These are phyloP conservation scores for Umimayanthus kanabou DNA, from an alignment of 92 coral and sea anemone genomes.

Conservation along the genomic window DNA sequence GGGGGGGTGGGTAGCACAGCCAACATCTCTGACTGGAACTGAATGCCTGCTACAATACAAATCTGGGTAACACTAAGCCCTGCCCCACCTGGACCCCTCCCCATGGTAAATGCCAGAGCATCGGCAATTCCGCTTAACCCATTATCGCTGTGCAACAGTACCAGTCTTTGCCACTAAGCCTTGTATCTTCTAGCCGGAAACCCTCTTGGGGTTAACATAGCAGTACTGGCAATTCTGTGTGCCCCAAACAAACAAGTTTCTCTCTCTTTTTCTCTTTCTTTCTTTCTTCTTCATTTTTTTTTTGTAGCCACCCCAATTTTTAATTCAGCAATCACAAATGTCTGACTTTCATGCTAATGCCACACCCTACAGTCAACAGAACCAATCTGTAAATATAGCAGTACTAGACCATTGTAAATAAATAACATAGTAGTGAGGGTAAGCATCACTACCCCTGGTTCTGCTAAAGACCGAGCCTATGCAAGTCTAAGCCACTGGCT, in stretches of 20 bases:
- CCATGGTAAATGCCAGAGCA: not conserved
- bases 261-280: not conserved
- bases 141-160: not conserved
- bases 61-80: not conserved
- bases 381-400: not conserved
- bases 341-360: no score
- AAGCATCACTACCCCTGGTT: not conserved
- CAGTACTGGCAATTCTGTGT: no score
- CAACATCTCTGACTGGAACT: not conserved
- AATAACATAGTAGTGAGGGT: not conserved
- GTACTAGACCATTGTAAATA: not conserved
- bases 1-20: not conserved
- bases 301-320: no score
- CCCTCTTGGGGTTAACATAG: not conserved
- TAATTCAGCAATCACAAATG: no score
- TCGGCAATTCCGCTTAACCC: not conserved
- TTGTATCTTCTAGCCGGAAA: not conserved
- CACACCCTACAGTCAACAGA: not conserved
- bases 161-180: not conserved
- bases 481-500: not conserved
- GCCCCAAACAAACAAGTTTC: no score
- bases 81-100: not conserved
- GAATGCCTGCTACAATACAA: not conserved
- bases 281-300: conserved; percentile 36
- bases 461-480: not conserved